These are phyloP conservation scores for Andinoacara biseriatus DNA, from an alignment of 2,113 vertebrate species.

Conservation along the genomic window DNA sequence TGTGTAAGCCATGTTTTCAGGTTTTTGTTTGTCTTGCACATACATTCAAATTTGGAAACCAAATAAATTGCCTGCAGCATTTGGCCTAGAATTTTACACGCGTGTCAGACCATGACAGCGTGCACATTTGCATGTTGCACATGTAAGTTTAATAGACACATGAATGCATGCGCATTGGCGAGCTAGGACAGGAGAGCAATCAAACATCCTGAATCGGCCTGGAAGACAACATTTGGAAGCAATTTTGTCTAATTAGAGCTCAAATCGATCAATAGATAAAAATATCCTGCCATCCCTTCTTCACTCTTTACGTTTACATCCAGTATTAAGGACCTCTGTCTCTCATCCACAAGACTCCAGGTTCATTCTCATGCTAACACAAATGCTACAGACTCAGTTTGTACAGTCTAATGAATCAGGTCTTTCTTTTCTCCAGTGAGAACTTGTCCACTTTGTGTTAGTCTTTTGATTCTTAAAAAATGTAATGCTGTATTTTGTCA, in stretches of 20 bases:
- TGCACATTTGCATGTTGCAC: conserved; percentile 29
- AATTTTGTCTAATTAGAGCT: conserved; percentile 74
- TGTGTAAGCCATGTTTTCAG: not conserved
- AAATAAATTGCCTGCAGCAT: not conserved
- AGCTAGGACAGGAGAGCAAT: conserved; percentile 30
- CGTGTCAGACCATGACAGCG: not conserved
- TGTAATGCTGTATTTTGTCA: not conserved
- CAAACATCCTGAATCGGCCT: conserved; percentile 34
- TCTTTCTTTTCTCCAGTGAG: not conserved
- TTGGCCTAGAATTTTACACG: not conserved
- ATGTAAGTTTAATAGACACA: conserved; percentile 36
- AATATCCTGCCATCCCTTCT: conserved; percentile 35
- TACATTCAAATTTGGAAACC: not conserved
- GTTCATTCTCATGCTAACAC: conserved; percentile 26
- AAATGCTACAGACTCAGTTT: not conserved
- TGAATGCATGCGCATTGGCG: conserved; percentile 17
- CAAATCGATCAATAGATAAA: conserved; percentile 67
- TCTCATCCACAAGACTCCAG: conserved; percentile 21
- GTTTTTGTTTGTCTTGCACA: not conserved
- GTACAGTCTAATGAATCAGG: conserved; percentile 3
- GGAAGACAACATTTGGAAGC: conserved; percentile 71
- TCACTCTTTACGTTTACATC: not conserved
- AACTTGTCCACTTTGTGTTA: not conserved
- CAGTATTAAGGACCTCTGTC: conserved; percentile 5
- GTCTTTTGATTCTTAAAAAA: not conserved